Conservation (phyloP, 2,113 vertebrate genomes). For the Orycteropus afer region DNA sequence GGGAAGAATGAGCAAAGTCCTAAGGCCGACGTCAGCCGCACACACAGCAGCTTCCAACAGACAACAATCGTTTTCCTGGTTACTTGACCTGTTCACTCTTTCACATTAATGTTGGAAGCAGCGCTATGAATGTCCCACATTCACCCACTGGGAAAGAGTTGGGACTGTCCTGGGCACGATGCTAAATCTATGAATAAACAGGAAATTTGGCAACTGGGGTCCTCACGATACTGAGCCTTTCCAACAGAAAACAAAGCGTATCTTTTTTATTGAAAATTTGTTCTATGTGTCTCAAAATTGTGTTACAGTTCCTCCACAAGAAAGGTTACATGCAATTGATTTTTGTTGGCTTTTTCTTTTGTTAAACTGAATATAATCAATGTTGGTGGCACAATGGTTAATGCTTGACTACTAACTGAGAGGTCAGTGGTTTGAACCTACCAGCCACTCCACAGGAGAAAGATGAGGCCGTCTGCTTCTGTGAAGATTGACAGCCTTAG, state of each 20-base stretch:
- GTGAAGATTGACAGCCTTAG: too few species aligned
- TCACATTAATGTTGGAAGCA: not conserved
- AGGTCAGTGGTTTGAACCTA: too few species aligned
- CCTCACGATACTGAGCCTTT: not conserved
- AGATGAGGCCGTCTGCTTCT: too few species aligned
- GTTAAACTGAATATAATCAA: not conserved
- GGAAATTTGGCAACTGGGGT: not conserved
- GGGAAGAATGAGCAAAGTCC: rapidly evolving
- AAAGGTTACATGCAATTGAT: not conserved
- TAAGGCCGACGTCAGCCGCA: rapidly evolving
- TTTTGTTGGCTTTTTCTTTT: not conserved
- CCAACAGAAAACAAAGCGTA: not conserved
- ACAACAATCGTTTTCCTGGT: rapidly evolving
- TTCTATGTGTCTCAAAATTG: not conserved
- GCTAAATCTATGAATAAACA: not conserved
- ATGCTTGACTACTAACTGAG: too few species aligned
- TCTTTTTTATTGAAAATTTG: not conserved
- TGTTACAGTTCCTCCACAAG: not conserved
- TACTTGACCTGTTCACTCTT: not conserved
- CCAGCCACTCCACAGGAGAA: too few species aligned
- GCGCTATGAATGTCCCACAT: not conserved
- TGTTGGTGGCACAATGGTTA: too few species aligned
- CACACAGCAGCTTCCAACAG: rapidly evolving
- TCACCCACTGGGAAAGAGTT: not conserved
- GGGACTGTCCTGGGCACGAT: not conserved